phyloP scores from a whole-genome alignment of 2,113 vertebrate species.

The Delphinapterus leucas region DNA sequence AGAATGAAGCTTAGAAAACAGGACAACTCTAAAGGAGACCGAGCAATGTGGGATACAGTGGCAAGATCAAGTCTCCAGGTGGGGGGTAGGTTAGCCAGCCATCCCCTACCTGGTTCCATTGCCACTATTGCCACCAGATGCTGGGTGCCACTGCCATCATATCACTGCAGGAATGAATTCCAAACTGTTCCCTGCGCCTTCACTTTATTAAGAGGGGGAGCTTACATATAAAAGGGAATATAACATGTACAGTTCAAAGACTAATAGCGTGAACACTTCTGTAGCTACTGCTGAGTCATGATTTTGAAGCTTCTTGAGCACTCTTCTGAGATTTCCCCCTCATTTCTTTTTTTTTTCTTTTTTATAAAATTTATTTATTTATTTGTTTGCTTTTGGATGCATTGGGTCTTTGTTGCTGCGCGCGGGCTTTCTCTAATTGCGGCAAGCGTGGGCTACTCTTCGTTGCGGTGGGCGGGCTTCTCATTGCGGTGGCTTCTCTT shows the following conservation, averaged over 20 bases:
- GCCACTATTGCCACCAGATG: not conserved
- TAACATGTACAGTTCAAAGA: not conserved
- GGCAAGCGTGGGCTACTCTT: too few relatives aligned
- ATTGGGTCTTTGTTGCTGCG: too few relatives aligned
- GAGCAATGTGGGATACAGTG: not conserved
- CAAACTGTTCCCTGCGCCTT: not conserved
- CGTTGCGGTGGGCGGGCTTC: too few relatives aligned
- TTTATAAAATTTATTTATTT: too few relatives aligned
- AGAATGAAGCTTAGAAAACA: not conserved
- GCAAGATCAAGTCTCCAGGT: not conserved
- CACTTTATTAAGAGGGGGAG: not conserved
- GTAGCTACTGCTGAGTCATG: not conserved
- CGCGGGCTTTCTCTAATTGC: too few relatives aligned
- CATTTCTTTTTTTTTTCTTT: too few relatives aligned
- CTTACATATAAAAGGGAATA: not conserved
- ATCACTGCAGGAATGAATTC: not conserved
- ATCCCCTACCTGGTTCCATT: not conserved
- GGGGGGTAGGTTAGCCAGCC: not conserved
- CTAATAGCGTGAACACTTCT: not conserved
- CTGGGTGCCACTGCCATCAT: not conserved
- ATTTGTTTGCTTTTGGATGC: too few relatives aligned
- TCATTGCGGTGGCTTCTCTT: too few relatives aligned
- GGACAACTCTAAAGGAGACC: not conserved
- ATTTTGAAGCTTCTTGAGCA: not conserved
- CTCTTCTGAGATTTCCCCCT: not conserved